A percentile compares a stretch with the other conserved stretches of the same genome.
Evolutionary conservation across 2,888 invertebrate species (phyloP).

Genomic region (Papilio protenor): DNA sequence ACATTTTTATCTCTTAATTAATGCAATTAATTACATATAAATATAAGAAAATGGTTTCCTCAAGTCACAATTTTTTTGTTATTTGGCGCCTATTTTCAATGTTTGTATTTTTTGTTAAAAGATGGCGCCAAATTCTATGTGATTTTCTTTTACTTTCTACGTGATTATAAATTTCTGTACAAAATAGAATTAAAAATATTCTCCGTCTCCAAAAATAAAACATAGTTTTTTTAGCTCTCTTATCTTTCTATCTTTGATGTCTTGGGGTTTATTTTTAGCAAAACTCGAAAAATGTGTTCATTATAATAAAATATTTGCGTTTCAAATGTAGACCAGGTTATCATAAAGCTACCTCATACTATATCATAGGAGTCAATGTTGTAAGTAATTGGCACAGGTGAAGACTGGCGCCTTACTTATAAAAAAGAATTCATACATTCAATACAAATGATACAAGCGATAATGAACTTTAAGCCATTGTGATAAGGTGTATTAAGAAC

Average conservation of each 20-base stretch:
- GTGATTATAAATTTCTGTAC: too few relatives aligned
- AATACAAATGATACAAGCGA: conserved; percentile 27
- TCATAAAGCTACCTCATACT: conserved; percentile 48
- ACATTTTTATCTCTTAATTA: not conserved
- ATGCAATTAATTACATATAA: not conserved
- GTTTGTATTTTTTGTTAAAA: too few relatives aligned
- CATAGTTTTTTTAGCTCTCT: too few relatives aligned
- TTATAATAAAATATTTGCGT: conserved; percentile 38
- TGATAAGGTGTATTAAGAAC: conserved; percentile 43
- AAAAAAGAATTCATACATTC: conserved; percentile 36
- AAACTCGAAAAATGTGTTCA: not conserved
- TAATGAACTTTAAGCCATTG: conserved; percentile 46
- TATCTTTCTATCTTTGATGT: not conserved
- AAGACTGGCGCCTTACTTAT: conserved; percentile 47
- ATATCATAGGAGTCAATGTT: conserved; percentile 58
- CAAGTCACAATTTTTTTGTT: not conserved
- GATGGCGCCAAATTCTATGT: too few relatives aligned
- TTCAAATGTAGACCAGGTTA: conserved; percentile 3
- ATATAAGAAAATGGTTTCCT: not conserved
- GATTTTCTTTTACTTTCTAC: too few relatives aligned
- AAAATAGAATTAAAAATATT: too few relatives aligned
- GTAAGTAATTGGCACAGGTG: conserved; percentile 66
- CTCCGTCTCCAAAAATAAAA: not conserved
- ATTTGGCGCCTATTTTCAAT: not conserved
- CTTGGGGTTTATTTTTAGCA: not conserved